phyloP scores from a whole-genome alignment of 2,888 invertebrate genomes.

The Halocaridina rubra region DNA sequence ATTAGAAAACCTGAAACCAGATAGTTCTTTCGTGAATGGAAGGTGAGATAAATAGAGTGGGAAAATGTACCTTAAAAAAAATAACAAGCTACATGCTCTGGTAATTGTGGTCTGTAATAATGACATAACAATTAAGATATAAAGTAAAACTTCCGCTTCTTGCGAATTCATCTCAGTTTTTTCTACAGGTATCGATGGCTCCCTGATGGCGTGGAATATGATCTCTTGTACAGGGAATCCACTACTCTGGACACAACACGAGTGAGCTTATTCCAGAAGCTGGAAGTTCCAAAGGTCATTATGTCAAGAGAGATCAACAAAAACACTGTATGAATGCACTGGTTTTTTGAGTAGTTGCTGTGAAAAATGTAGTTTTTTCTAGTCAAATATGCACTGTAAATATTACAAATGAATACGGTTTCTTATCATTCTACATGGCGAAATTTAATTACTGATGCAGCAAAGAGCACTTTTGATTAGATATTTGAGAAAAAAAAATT shows the following conservation, averaged over 20 bases:
- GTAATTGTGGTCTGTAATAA: too few species aligned
- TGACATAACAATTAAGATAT: too few species aligned
- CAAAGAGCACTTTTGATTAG: too few species aligned
- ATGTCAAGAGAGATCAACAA: not conserved
- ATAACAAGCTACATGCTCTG: too few species aligned
- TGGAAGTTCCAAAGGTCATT: constrained; percentile 1
- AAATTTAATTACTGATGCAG: not conserved
- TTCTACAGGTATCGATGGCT: constrained; percentile 33
- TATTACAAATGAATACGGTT: not conserved
- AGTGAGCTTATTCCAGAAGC: constrained; percentile 32
- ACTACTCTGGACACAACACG: not conserved
- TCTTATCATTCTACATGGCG: too few species aligned
- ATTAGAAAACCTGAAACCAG: too few species aligned
- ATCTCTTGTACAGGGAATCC: constrained; percentile 17
- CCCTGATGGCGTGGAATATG: constrained; percentile 23
- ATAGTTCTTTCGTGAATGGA: too few species aligned
- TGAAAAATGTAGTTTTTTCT: not conserved
- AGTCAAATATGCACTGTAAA: not conserved
- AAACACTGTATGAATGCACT: not conserved
- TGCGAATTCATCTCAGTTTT: too few species aligned
- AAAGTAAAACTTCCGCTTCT: too few species aligned
- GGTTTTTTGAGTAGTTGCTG: not conserved
- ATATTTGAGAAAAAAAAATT: too few species aligned
- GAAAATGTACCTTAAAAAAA: too few species aligned
- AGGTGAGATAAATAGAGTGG: too few species aligned